Evolutionary conservation across 2,888 invertebrate species (phyloP).

Genomic region (Resseliella maxima): DNA sequence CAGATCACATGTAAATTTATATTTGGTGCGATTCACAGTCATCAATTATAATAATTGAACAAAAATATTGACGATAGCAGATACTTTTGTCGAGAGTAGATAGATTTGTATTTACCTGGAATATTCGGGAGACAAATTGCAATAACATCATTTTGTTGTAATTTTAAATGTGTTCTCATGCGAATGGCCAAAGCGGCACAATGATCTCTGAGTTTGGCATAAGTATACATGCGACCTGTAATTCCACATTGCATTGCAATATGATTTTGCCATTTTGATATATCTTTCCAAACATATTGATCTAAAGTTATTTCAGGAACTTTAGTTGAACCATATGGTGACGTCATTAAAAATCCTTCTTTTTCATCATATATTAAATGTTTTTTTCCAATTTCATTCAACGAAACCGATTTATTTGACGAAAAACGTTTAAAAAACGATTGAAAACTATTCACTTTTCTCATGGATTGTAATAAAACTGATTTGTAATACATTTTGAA

Average conservation of each 20-base stretch:
- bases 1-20: no score
- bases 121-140: slow-evolving; percentile 80
- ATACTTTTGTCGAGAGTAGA: neutral
- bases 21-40: no score
- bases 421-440: neutral
- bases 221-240: slow-evolving; percentile 80
- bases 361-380: neutral
- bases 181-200: slow-evolving; percentile 76
- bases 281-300: slow-evolving; percentile 74
- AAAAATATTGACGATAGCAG: no score
- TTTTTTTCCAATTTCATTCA: neutral
- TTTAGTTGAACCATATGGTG: slow-evolving; percentile 69
- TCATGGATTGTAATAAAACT: neutral
- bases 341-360: slow-evolving; percentile 67
- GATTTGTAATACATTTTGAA: neutral
- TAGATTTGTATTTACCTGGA: slow-evolving; percentile 65
- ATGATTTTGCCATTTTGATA: slow-evolving; percentile 74
- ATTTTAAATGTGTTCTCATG: slow-evolving; percentile 74
- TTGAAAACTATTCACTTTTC: neutral
- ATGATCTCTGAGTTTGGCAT: slow-evolving; percentile 73
- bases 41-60: no score
- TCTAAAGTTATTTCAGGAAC: slow-evolving; percentile 71
- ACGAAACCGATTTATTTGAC: neutral
- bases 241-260: slow-evolving; percentile 75
- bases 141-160: slow-evolving; percentile 75